phyloP scores from a whole-genome alignment of 2,113 vertebrate species.

The Misgurnus anguillicaudatus region DNA sequence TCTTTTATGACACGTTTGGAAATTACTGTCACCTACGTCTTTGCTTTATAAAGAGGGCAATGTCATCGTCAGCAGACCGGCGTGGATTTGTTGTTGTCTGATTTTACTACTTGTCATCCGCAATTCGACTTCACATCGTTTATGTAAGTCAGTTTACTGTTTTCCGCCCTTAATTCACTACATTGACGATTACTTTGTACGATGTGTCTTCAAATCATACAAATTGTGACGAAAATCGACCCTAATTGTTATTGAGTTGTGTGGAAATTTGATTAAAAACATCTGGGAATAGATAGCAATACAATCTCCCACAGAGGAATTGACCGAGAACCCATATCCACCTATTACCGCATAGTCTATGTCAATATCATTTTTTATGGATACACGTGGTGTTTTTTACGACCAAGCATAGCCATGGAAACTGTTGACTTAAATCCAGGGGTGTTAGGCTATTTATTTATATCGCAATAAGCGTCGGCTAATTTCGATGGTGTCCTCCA shows the following conservation, averaged over 20 bases:
- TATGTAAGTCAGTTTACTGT: constrained; percentile 44
- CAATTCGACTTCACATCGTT: constrained; percentile 47
- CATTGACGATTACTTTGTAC: neutral
- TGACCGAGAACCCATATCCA: constrained; percentile 37
- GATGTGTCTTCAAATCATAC: constrained; percentile 5
- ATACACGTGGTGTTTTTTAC: neutral
- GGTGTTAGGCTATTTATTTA: neutral
- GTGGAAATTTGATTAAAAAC: constrained; percentile 37
- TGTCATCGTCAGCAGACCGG: constrained; percentile 74
- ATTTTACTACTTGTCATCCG: constrained; percentile 68
- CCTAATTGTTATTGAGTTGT: constrained; percentile 47
- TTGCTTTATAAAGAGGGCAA: constrained; percentile 66
- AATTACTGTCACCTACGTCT: constrained; percentile 48
- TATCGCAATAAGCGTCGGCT: constrained; percentile 67
- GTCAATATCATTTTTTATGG: constrained; percentile 52
- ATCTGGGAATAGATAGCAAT: constrained; percentile 37
- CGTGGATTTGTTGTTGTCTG: constrained; percentile 79
- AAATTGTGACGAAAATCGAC: constrained; percentile 45
- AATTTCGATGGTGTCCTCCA: constrained; percentile 49
- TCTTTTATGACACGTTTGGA: constrained; percentile 68
- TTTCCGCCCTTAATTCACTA: constrained; percentile 29
- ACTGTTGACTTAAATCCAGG: neutral
- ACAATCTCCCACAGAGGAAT: constrained; percentile 36
- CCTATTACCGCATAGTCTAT: constrained; percentile 50
- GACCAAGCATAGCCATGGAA: neutral